A percentile compares a stretch with the other conserved stretches of the same genome.
phyloP scores from a whole-genome alignment of 2,113 vertebrate genomes.

The Alligator sinensis region DNA sequence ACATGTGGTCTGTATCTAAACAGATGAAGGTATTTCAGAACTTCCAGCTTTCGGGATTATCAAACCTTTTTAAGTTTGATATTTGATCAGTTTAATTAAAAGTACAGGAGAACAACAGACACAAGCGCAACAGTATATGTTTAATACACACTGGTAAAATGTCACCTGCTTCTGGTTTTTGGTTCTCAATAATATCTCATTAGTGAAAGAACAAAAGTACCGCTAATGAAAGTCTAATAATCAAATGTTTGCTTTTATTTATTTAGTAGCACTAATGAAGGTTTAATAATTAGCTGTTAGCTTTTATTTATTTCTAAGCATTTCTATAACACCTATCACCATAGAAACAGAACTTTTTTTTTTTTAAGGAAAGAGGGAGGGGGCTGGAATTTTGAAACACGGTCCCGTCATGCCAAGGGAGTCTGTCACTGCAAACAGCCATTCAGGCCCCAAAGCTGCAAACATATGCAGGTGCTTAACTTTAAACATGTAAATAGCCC shows the following conservation, averaged over 20 bases:
- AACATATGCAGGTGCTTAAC: not conserved
- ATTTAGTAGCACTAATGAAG: constrained; percentile 50
- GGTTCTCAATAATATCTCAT: constrained; percentile 46
- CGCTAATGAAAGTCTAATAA: constrained; percentile 49
- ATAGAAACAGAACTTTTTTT: constrained; percentile 49
- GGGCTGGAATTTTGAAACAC: constrained; percentile 45
- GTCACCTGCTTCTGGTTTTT: not conserved
- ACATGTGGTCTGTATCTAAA: not conserved
- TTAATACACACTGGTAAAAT: constrained; percentile 17
- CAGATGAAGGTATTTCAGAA: not conserved
- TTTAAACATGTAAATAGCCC: not conserved
- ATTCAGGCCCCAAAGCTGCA: not conserved
- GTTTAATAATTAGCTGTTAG: constrained; percentile 58
- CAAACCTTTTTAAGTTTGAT: not conserved
- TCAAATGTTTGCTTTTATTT: constrained; percentile 60
- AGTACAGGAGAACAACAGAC: not conserved
- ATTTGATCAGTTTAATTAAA: not conserved
- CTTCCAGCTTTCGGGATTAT: not conserved
- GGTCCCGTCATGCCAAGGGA: not conserved
- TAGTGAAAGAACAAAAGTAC: constrained; percentile 40
- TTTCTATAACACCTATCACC: not conserved
- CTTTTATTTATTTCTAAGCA: constrained; percentile 61
- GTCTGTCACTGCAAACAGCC: not conserved
- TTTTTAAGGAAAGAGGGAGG: constrained; percentile 5
- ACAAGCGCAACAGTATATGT: not conserved